Evolutionary conservation across 2,888 invertebrate genomes (phyloP).

Genomic region (Bombylius major): DNA sequence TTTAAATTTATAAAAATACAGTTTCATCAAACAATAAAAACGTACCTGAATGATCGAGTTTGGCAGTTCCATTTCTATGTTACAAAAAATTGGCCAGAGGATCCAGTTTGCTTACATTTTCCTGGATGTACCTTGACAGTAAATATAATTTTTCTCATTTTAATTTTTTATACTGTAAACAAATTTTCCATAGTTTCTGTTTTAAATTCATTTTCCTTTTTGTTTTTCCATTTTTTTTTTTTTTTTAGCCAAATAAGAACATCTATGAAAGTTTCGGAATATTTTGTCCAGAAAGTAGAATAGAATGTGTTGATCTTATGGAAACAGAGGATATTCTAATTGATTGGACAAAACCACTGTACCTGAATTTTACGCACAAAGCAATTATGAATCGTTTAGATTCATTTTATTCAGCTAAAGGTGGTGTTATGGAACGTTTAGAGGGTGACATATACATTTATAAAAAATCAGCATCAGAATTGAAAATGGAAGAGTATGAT

Average conservation of each 20-base stretch:
- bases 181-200: neutral
- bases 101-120: constrained; percentile 73
- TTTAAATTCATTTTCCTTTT: neutral
- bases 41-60: constrained; percentile 75
- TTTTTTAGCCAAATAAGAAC: constrained; percentile 58
- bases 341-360: constrained; percentile 68
- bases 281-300: constrained; percentile 66
- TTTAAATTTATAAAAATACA: constrained; percentile 37
- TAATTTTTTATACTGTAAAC: neutral
- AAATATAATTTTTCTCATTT: constrained; percentile 30
- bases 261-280: constrained; percentile 75
- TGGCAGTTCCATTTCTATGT: constrained; percentile 89
- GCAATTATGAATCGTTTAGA: constrained; percentile 67
- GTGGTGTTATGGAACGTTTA: constrained; percentile 56
- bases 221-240: neutral
- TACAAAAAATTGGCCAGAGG: constrained; percentile 75
- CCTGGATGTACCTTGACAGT: constrained; percentile 81
- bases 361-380: constrained; percentile 76
- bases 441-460: constrained; percentile 70
- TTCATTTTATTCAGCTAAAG: constrained; percentile 49
- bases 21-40: constrained; percentile 85
- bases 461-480: constrained; percentile 47
- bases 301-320: constrained; percentile 58
- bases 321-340: constrained; percentile 64
- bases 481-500: constrained; percentile 46